Percentiles rank a stretch among this genome's conserved stretches.
phyloP scores from a whole-genome alignment of 1,140 invertebrate species.

The Coboldia fuscipes region DNA sequence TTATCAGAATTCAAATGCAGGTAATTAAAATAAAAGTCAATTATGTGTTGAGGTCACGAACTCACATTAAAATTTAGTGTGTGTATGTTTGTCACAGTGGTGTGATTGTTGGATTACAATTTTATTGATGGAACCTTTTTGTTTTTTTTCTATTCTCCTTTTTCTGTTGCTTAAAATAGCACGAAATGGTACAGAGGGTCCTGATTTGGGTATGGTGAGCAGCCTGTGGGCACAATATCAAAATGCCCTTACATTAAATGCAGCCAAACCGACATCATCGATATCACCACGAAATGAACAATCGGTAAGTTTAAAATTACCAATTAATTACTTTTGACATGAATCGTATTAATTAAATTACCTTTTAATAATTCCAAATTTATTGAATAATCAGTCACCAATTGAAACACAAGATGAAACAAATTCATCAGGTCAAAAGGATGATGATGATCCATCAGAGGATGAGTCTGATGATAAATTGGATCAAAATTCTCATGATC shows the following conservation, averaged over 20 bases:
- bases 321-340: not conserved
- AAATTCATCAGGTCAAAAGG: constrained; percentile 80
- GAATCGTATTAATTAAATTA: not conserved
- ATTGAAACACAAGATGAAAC: constrained; percentile 70
- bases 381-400: constrained; percentile 12
- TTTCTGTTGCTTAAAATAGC: too few relatives aligned
- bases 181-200: constrained; percentile 17
- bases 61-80: too few relatives aligned
- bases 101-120: too few relatives aligned
- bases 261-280: constrained; percentile 14
- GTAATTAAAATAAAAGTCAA: constrained; percentile 19
- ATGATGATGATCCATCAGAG: constrained; percentile 78
- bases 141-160: too few relatives aligned
- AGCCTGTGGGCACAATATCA: constrained; percentile 60
- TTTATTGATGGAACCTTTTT: too few relatives aligned
- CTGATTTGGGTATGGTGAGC: constrained; percentile 31
- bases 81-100: too few relatives aligned
- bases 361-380: not conserved
- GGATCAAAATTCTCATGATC: constrained; percentile 72
- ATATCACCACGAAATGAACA: constrained; percentile 15
- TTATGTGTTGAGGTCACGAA: not conserved
- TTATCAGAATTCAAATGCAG: constrained; percentile 49
- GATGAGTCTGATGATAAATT: constrained; percentile 81
- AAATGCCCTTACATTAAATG: constrained; percentile 18
- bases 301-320: constrained; percentile 1